Evolutionary conservation across 2,888 invertebrate species (phyloP).

Genomic region (Omphaloscelis lunosa): DNA sequence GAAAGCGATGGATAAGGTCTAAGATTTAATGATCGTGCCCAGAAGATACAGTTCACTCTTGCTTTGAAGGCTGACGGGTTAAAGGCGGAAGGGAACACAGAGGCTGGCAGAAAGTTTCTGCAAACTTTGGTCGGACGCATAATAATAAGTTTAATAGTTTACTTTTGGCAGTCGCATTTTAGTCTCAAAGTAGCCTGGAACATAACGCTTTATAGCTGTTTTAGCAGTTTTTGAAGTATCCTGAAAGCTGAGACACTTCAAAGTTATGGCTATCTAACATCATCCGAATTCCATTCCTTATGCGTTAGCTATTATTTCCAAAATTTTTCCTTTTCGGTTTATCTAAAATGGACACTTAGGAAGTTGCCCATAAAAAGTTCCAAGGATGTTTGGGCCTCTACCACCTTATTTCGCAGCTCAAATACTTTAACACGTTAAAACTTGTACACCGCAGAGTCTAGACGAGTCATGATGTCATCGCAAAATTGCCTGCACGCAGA

Average conservation of each 20-base stretch:
- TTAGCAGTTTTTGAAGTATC: background rate
- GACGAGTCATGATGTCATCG: slow-evolving; percentile 64
- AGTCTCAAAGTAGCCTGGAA: background rate
- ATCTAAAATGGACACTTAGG: slow-evolving; percentile 7
- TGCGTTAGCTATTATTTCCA: background rate
- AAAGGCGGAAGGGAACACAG: background rate
- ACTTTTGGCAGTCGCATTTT: background rate
- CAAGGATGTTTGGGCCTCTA: background rate
- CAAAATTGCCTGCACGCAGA: slow-evolving; percentile 54
- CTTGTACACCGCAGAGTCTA: slow-evolving; percentile 51
- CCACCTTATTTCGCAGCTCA: background rate
- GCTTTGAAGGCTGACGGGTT: background rate
- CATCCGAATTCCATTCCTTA: slow-evolving; percentile 38
- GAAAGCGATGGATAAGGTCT: background rate
- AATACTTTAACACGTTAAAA: slow-evolving; percentile 37
- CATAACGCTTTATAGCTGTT: background rate
- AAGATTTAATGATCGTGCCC: no score
- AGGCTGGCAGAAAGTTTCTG: background rate
- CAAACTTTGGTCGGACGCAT: background rate
- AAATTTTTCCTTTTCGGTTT: background rate
- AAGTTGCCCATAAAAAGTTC: background rate
- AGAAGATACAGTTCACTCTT: background rate
- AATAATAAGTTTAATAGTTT: no score
- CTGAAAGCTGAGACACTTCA: background rate
- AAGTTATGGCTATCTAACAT: background rate